Percentiles rank a stretch among this genome's conserved stretches.
Conservation (phyloP, 2,113 vertebrate genomes). For the Struthio camelus region DNA sequence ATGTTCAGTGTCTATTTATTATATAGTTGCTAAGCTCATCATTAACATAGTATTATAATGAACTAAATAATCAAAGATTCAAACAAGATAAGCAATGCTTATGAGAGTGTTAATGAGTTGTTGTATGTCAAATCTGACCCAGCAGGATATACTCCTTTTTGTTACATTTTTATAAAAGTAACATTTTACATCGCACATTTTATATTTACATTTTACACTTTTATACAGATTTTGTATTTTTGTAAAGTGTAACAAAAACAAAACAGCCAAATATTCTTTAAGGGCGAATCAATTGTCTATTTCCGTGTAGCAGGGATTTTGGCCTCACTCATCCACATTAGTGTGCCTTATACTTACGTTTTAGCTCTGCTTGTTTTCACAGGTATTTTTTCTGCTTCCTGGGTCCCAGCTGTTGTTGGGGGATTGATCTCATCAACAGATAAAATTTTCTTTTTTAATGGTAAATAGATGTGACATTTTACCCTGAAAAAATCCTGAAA, state of each 20-base stretch:
- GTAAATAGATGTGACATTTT: conserved; percentile 11
- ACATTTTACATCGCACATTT: not conserved
- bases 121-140: not conserved
- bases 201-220: not conserved
- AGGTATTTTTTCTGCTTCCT: not conserved
- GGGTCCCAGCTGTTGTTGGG: not conserved
- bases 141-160: not conserved
- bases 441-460: conserved; percentile 5
- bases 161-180: not conserved
- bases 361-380: not conserved
- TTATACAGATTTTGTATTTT: not conserved
- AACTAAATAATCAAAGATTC: not conserved
- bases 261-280: not conserved
- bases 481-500: not conserved
- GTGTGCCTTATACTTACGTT: not conserved
- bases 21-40: not conserved
- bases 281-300: not conserved
- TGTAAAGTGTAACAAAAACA: not conserved
- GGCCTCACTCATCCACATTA: not conserved
- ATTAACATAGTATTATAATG: not conserved
- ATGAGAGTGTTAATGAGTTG: not conserved
- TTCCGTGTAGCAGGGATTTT: not conserved
- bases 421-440: not conserved
- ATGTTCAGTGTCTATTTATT: not conserved
- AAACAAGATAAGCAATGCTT: not conserved